phyloP scores from a whole-genome alignment of 37 sponge, comb jelly and placozoan species.

The Theonella swinhoei region DNA sequence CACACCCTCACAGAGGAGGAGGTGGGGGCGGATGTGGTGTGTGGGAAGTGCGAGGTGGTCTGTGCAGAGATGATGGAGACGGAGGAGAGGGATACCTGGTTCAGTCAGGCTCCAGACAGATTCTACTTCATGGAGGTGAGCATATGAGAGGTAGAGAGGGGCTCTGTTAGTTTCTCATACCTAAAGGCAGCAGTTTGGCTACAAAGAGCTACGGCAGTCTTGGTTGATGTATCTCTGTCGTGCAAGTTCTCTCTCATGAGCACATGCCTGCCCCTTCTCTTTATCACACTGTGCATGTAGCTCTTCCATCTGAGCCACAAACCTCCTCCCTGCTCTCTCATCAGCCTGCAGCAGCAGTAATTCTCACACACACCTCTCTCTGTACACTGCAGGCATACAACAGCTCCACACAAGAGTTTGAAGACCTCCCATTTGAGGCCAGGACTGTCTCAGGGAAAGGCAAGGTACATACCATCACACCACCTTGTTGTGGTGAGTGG shows the following conservation, averaged over 20 bases:
- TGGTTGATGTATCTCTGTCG: background rate
- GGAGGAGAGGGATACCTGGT: slow-evolving; percentile 54
- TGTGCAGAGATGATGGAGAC: slow-evolving; percentile 59
- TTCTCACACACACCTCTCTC: background rate
- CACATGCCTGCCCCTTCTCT: background rate
- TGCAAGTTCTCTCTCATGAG: background rate
- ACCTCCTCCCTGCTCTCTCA: background rate
- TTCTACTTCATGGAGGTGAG: slow-evolving; percentile 80
- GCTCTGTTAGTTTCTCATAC: slow-evolving; percentile 84
- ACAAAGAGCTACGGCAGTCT: background rate
- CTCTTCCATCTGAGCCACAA: background rate
- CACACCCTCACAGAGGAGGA: slow-evolving; percentile 31
- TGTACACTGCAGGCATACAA: slow-evolving; percentile 45
- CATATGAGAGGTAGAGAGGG: too few relatives aligned
- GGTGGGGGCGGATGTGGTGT: slow-evolving; percentile 59
- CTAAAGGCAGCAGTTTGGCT: slow-evolving; percentile 17
- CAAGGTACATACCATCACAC: slow-evolving; percentile 30
- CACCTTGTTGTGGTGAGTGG: too few relatives aligned
- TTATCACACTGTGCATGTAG: background rate
- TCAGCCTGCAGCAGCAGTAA: background rate
- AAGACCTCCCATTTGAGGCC: slow-evolving; percentile 55
- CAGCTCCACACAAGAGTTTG: slow-evolving; percentile 36
- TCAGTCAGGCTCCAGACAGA: slow-evolving; percentile 36
- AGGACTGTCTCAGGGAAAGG: slow-evolving; percentile 23
- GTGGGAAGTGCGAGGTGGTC: slow-evolving; percentile 73